Evolutionary conservation across 2,113 vertebrate species (phyloP).

Genomic region (Choloepus hoffmanni): DNA sequence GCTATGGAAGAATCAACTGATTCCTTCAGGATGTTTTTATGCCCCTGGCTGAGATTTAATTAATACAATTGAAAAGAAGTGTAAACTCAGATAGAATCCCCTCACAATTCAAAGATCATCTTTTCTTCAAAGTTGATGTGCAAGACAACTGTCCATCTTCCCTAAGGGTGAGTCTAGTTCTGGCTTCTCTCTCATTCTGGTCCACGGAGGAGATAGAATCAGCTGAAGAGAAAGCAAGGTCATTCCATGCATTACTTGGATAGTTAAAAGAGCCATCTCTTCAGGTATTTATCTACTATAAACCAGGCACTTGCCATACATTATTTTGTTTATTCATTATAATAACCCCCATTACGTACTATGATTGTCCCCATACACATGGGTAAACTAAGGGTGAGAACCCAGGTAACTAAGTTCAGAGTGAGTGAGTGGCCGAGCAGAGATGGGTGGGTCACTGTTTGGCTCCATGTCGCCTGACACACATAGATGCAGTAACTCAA

Average conservation of each 20-base stretch:
- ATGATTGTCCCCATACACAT: conserved; percentile 8
- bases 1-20: conserved; percentile 23
- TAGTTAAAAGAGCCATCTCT: conserved; percentile 29
- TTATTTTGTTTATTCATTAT: conserved; percentile 56
- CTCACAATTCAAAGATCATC: neutral
- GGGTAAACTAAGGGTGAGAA: neutral
- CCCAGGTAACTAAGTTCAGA: neutral
- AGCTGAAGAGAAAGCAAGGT: conserved; percentile 33
- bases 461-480: neutral
- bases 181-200: neutral
- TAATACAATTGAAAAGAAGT: conserved; percentile 45
- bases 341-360: neutral
- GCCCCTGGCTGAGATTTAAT: conserved; percentile 18
- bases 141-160: conserved; percentile 19
- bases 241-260: conserved; percentile 12
- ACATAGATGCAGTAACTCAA: neutral
- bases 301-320: neutral
- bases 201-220: neutral
- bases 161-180: neutral
- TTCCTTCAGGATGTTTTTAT: conserved; percentile 42
- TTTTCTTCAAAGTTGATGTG: neutral
- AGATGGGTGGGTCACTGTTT: conserved; percentile 22
- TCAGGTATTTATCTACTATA: conserved; percentile 24
- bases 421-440: neutral
- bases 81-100: neutral